These are phyloP conservation scores for Eudemis profundana DNA, from an alignment of 2,888 invertebrate species.

Conservation along the genomic window DNA sequence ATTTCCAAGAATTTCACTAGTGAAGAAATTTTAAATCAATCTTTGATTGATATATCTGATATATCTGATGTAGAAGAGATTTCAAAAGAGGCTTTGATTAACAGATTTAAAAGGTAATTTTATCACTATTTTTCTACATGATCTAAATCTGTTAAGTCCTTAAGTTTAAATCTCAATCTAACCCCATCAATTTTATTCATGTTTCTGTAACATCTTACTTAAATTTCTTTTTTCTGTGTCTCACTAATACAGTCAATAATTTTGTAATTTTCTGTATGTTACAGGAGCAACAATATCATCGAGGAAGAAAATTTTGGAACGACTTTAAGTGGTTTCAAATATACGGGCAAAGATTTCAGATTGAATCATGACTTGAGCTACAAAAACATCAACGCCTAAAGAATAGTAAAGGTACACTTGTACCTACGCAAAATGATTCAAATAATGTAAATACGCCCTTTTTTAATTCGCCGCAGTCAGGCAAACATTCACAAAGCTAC, in stretches of 20 bases:
- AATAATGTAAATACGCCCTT: background rate
- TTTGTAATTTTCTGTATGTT: too few relatives aligned
- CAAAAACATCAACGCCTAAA: conserved; percentile 68
- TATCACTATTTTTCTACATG: background rate
- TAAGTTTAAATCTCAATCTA: too few relatives aligned
- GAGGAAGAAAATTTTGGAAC: conserved; percentile 68
- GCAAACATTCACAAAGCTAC: too few relatives aligned
- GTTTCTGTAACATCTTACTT: too few relatives aligned
- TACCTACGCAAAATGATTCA: too few relatives aligned
- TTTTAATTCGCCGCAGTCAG: too few relatives aligned
- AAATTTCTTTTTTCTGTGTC: background rate
- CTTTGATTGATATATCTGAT: background rate
- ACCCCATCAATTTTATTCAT: too few relatives aligned
- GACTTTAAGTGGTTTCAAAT: conserved; percentile 59
- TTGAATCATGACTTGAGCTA: conserved; percentile 57
- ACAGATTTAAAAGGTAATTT: conserved; percentile 29
- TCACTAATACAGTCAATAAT: background rate
- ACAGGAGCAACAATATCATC: conserved; percentile 68
- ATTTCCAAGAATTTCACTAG: background rate
- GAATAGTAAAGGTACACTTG: too few relatives aligned
- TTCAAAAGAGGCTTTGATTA: background rate
- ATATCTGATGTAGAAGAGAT: background rate
- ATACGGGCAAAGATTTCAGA: conserved; percentile 55
- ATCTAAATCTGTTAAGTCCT: too few relatives aligned
- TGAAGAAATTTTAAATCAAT: conserved; percentile 14